Conservation (phyloP, 1,140 invertebrate genomes). For the Nomia melanderi region DNA sequence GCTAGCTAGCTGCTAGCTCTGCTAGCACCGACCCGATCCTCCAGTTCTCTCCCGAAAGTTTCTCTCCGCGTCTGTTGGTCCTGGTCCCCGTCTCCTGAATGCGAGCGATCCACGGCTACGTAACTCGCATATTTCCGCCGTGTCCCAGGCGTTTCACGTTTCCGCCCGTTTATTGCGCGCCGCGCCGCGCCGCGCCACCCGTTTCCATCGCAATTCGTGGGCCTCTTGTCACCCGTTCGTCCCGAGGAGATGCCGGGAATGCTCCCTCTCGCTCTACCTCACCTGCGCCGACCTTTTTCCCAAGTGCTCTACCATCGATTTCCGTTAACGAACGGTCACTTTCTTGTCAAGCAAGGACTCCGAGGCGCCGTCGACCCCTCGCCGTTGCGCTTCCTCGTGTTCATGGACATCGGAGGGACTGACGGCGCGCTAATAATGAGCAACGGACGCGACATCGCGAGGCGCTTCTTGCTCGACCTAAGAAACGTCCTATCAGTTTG, state of each 20-base stretch:
- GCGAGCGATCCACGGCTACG: not conserved
- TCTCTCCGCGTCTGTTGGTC: not conserved
- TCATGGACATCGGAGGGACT: not conserved
- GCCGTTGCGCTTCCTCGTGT: not conserved
- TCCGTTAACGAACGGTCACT: slow-evolving; percentile 26
- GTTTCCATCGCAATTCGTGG: not conserved
- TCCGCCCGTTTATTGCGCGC: slow-evolving; percentile 17
- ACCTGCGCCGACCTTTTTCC: not conserved
- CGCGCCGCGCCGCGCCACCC: not conserved
- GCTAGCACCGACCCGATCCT: no score
- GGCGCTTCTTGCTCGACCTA: no score
- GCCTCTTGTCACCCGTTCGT: not conserved
- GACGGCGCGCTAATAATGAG: not conserved
- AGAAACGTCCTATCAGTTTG: no score
- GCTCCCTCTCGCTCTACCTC: no score
- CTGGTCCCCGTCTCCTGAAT: not conserved
- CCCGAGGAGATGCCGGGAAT: slow-evolving; percentile 8
- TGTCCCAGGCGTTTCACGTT: no score
- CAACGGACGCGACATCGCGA: not conserved
- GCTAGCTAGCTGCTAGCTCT: no score
- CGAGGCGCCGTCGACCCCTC: not conserved
- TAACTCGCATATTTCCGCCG: slow-evolving; percentile 23
- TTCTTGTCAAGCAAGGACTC: not conserved
- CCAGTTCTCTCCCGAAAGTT: not conserved
- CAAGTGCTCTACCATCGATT: not conserved